Base-by-base conservation (phyloP, 2,797 vertebrate species). In the Chaunax sp. region DNA sequence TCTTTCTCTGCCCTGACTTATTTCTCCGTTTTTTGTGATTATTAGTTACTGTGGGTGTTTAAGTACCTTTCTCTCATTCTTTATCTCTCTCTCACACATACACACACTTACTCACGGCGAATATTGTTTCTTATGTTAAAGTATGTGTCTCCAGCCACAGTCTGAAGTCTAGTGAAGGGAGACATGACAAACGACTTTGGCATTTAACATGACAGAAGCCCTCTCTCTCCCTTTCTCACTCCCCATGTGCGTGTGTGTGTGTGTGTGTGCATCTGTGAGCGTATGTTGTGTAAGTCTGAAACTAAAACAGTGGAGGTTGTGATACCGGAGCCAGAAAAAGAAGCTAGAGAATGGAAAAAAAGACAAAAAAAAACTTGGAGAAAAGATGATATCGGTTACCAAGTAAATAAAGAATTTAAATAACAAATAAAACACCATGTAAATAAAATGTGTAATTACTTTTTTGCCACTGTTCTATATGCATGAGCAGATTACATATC, bases 161-260 rank as follows among this genome's bases (percentile, higher is more conserved):
- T 84, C 81, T 86, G 72, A 82, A 72, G 76, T 78, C 70, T 61
- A 72, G 69, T 82, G 83, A 89, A 86, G 78, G 84, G 85, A 87
- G 77, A 89, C 78, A 82, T 88, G 86, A 92, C 86, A 89, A 92
- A 92, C 6, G 83, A 89, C 86, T 90, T 87, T 90, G 89, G 83
- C 88, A 92, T 92, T 92, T 91, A 89, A 87, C 77, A 86, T 79
- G 90, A 90, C 86, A 87, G 80, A 87, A 69, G 55, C 66, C 68
- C 84, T 75, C 75, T 80, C 67, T 72, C 23, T 69, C 51, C 53
- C 11, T 68, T 4, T 45, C 4, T 75, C 56, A 72, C 56, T 1
- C 65, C 62, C 72, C 3, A 53, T 49, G 38, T 14, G 15, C 14
- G 38, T 40, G 45, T 52, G 16, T 15, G 33, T 38, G 52, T 33